Base-by-base conservation (phyloP, 2,113 vertebrate genomes). In the Pavo muticus region DNA sequence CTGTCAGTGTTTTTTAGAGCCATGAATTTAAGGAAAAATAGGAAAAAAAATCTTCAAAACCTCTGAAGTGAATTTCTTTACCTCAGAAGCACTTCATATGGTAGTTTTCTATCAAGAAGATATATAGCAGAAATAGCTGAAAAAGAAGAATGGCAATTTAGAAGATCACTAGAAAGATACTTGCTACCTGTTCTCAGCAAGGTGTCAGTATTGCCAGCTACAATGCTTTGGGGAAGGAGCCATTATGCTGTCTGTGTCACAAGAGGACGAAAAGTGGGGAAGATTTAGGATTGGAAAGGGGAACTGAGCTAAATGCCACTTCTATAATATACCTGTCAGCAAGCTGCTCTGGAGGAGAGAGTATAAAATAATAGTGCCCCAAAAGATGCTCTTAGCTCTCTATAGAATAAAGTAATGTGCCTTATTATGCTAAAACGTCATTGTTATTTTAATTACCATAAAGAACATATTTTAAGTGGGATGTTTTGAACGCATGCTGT, bases 11-110 rank as follows among this genome's bases (percentile, higher is more conserved):
- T 78, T 91, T 91, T 94, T 63, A 87, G 65, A 95, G 77, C 71
- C 45, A 79, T 20, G 70, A 91, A 67, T 86, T 81, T 57, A 45
- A 81, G 80, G 18, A 82, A 85, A 95, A 91, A 78, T 16, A 35
- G 23, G 24, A 1, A 54, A 84, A 73, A 59, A 83, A 25, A 75
- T 29, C 83, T 96, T 47, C 32, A 23, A 45, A 93, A 18, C 19
- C 56, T 94, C 91, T 84, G 88, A 93, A 93, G 80, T 88, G 88
- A 56, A 92, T 94, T 86, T 74, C 60, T 94, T 94, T 79, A 32
- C 88, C 91, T 86, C 86, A 91, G 72, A 91, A 91, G 90, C 94
- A 88, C 83, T 95, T 95, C 65, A 87, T 84, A 42, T 9, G 56
- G 65, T 81, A 19, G 75, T 85, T 95, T 95, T 88, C 88, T 88